These are phyloP conservation scores for Micropterix aruncella DNA, from an alignment of 2,888 invertebrate genomes.

Conservation along the genomic window DNA sequence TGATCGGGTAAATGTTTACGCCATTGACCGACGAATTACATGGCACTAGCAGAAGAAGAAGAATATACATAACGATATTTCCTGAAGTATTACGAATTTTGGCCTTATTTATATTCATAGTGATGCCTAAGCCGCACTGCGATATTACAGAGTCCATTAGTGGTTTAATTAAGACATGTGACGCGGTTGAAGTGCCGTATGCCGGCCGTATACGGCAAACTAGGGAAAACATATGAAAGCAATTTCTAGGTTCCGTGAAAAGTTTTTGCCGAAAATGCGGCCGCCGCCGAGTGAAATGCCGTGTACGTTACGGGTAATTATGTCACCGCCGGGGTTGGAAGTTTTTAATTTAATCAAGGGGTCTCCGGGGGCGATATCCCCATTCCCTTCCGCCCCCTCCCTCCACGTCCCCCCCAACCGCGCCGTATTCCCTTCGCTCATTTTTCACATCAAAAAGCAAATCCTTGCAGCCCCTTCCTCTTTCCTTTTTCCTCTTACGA, in stretches of 20 bases:
- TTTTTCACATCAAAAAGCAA: too few relatives aligned
- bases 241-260: constrained; percentile 1
- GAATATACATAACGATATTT: too few relatives aligned
- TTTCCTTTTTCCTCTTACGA: too few relatives aligned
- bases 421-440: background rate
- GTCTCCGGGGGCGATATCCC: background rate
- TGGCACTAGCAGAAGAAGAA: too few relatives aligned
- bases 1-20: too few relatives aligned
- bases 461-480: too few relatives aligned
- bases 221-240: background rate
- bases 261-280: background rate
- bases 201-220: background rate
- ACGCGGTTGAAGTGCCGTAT: background rate
- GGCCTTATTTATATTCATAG: too few relatives aligned
- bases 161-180: background rate
- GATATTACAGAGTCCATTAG: too few relatives aligned
- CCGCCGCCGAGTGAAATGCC: constrained; percentile 3
- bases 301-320: constrained; percentile 6
- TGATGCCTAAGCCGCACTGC: too few relatives aligned
- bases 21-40: too few relatives aligned
- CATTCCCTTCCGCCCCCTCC: background rate
- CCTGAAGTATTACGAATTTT: too few relatives aligned
- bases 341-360: constrained; percentile 12
- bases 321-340: constrained; percentile 10
- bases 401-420: background rate